Base-by-base conservation (phyloP, 2,113 vertebrate species). In the Tachuris rubrigastra region DNA sequence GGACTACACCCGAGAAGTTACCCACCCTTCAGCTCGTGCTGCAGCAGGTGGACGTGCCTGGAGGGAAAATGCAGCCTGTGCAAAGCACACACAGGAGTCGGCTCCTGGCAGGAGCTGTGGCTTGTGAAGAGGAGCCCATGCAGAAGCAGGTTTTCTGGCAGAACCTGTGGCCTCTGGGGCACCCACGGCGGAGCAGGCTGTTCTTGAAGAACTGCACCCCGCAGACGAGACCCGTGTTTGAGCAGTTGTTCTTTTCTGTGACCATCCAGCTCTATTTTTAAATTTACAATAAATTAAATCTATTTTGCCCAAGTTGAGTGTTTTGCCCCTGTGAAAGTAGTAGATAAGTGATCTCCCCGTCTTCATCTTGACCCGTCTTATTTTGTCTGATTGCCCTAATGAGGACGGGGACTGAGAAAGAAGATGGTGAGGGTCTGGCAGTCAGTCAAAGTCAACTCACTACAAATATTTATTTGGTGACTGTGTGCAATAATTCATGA, bases 111-210 rank as follows among this genome's bases (percentile, higher is more conserved):
- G 42, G 28, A 82, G 3, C 22, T 75, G 27, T 63, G 56, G 24
- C 30, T 53, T 72, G n/a, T 58, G n/a, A 25, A 75, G 13, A 69
- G 35, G 5, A 56, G 6, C 14, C 33, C 19, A 24, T 1, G 2
- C 3, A 80, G 25, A 3, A 74, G 11, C 3, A 55, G 21, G 5
- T 39, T 60, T 74, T 79, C 39, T 67, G 21, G 33, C 21, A 73
- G 47, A 68, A 91, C 37, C 10, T 80, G 27, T 55, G 15, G 7
- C n/a, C 17, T 60, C 18, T 41, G 6, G 5, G 13, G 8, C 4
- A 18, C 6, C 11, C 37, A 8, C 0, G 3, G 15, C 37, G 4
- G 20, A 65, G 7, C 10, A 58, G 4, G 10, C 28, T 59, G 6
- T 46, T 73, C 21, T 18, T 73, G 67, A 79, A 65, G 10, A 15